phyloP scores from a whole-genome alignment of 2,888 invertebrate genomes.

The Rhodophaea formosa region DNA sequence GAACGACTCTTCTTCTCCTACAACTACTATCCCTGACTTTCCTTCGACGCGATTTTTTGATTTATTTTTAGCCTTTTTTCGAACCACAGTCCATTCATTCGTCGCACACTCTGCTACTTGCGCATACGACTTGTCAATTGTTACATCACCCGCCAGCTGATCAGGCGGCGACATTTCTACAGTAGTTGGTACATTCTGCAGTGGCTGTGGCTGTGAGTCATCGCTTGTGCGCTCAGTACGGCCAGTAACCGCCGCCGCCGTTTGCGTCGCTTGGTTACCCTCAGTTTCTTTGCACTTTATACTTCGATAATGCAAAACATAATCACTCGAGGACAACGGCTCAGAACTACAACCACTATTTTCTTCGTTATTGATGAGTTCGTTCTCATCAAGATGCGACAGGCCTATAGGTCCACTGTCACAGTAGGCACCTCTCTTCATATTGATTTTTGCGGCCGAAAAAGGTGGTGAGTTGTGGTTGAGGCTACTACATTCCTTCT shows the following conservation, averaged over 20 bases:
- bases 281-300: conserved; percentile 5
- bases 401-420: conserved; percentile 23
- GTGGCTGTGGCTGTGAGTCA: conserved; percentile 7
- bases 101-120: not conserved
- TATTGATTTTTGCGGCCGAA: conserved; percentile 19
- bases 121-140: not conserved
- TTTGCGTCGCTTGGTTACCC: too few species aligned
- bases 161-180: not conserved
- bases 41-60: conserved; percentile 9
- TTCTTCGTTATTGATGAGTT: too few species aligned
- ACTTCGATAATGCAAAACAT: conserved; percentile 4
- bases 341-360: too few species aligned
- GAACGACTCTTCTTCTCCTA: too few species aligned
- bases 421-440: too few species aligned
- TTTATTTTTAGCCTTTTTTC: conserved; percentile 1
- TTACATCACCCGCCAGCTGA: not conserved
- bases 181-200: too few species aligned
- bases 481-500: not conserved
- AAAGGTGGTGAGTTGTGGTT: conserved; percentile 17
- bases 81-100: conserved; percentile 4
- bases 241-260: too few species aligned
- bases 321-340: not conserved
- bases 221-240: not conserved
- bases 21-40: not conserved
- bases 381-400: conserved; percentile 16